Percentiles rank a stretch among this genome's conserved stretches.
phyloP scores from a whole-genome alignment of 2,797 vertebrate species.

The Triplophysa yarkandensis region DNA sequence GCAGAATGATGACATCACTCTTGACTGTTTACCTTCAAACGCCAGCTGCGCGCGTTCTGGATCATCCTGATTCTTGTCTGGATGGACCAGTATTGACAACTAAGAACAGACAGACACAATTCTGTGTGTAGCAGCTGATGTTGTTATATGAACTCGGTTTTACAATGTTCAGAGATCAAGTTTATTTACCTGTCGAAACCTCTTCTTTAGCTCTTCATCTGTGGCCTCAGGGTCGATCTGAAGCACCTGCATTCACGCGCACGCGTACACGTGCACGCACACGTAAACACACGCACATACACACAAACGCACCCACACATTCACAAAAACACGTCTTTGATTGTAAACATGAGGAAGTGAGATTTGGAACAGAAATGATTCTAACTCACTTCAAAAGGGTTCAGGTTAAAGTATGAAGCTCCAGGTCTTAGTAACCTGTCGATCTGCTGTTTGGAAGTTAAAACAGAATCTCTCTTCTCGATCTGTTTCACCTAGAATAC shows the following conservation, averaged over 20 bases:
- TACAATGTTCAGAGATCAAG: too few species aligned
- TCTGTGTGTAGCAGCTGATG: background rate
- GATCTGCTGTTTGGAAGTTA: slow-evolving; percentile 97
- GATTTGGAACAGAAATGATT: background rate
- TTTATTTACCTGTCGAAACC: slow-evolving; percentile 88
- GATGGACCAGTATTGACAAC: slow-evolving; percentile 98
- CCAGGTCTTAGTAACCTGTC: slow-evolving; percentile 93
- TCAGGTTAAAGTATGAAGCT: slow-evolving; percentile 95
- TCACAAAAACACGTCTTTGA: background rate
- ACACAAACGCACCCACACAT: too few species aligned
- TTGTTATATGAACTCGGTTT: background rate
- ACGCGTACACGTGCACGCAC: too few species aligned
- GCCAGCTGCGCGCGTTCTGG: slow-evolving; percentile 90
- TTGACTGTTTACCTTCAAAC: slow-evolving; percentile 86
- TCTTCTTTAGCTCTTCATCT: slow-evolving; percentile 96
- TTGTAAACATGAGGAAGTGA: background rate
- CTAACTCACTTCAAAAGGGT: slow-evolving; percentile 91
- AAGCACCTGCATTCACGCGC: slow-evolving; percentile 90
- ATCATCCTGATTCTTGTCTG: slow-evolving; percentile 98
- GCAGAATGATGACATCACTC: background rate
- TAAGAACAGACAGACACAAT: slow-evolving; percentile 55
- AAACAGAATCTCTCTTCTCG: slow-evolving; percentile 94
- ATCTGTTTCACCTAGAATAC: slow-evolving; percentile 94
- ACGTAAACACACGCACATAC: too few species aligned
- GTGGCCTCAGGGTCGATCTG: slow-evolving; percentile 97